phyloP scores from a whole-genome alignment of 2,888 invertebrate species.

The Alloscopus bannaensis region DNA sequence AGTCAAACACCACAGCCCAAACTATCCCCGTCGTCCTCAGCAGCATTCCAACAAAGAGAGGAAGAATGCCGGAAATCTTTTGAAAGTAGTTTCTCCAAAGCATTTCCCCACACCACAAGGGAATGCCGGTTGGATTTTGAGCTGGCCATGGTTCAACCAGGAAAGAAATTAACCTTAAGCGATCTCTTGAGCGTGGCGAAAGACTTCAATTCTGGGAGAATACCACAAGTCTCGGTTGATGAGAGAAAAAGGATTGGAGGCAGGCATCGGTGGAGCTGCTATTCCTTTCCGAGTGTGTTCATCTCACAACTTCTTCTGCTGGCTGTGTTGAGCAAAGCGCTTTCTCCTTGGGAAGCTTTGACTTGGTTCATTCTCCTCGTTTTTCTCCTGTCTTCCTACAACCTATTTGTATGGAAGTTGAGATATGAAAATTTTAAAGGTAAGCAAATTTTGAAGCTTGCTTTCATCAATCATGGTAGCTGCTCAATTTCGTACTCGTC shows the following conservation, averaged over 20 bases:
- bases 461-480: background rate
- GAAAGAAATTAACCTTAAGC: constrained; percentile 66
- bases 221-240: constrained; percentile 61
- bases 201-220: constrained; percentile 63
- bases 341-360: constrained; percentile 40
- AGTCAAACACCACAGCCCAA: background rate
- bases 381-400: constrained; percentile 61
- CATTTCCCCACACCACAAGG: constrained; percentile 7
- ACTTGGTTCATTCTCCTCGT: constrained; percentile 35
- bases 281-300: constrained; percentile 55
- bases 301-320: constrained; percentile 64
- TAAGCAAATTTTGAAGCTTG: constrained; percentile 18
- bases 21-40: background rate
- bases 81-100: constrained; percentile 23
- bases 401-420: constrained; percentile 62
- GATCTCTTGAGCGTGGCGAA: constrained; percentile 64
- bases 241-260: constrained; percentile 33
- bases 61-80: constrained; percentile 17
- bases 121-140: constrained; percentile 11
- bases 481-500: background rate
- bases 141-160: constrained; percentile 52
- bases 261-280: constrained; percentile 52
- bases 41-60: background rate
- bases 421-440: constrained; percentile 62
- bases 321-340: constrained; percentile 57